phyloP scores from a whole-genome alignment of 1,140 invertebrate genomes.

The Pseudomyrmex gracilis region DNA sequence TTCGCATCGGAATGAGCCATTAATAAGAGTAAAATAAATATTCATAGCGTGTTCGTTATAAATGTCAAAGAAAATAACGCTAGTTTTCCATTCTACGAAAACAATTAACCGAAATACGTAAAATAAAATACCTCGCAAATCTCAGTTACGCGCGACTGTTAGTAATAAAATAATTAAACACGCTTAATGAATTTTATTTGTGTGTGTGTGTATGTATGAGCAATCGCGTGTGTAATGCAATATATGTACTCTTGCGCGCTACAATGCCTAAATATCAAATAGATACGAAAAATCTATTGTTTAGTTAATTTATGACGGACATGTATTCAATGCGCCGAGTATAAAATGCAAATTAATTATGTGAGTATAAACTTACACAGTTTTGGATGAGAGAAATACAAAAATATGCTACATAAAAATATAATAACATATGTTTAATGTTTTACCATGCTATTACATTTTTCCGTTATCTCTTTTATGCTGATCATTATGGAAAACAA shows the following conservation, averaged over 20 bases:
- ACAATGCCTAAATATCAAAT: not conserved
- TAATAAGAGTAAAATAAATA: slow-evolving; percentile 63
- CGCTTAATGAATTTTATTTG: slow-evolving; percentile 32
- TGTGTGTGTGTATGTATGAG: not conserved
- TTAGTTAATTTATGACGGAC: slow-evolving; percentile 60
- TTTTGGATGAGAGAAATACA: not conserved
- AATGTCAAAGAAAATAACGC: slow-evolving; percentile 20
- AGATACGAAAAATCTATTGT: slow-evolving; percentile 16
- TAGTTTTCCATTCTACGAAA: slow-evolving; percentile 22
- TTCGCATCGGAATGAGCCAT: slow-evolving; percentile 18
- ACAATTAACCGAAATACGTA: not conserved
- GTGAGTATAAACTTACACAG: not conserved
- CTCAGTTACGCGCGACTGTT: not conserved
- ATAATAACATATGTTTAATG: too few species aligned
- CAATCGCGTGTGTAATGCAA: not conserved
- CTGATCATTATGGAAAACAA: slow-evolving; percentile 5
- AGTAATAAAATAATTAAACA: slow-evolving; percentile 55
- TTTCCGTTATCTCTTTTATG: too few species aligned
- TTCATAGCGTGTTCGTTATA: slow-evolving; percentile 26
- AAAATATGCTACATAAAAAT: not conserved
- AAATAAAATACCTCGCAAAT: slow-evolving; percentile 1
- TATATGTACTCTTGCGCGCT: not conserved
- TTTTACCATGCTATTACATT: too few species aligned
- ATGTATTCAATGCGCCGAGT: not conserved
- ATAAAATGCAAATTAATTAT: slow-evolving; percentile 40